Evolutionary conservation across 1,140 invertebrate genomes (phyloP).

Genomic region (Heliconius congener): DNA sequence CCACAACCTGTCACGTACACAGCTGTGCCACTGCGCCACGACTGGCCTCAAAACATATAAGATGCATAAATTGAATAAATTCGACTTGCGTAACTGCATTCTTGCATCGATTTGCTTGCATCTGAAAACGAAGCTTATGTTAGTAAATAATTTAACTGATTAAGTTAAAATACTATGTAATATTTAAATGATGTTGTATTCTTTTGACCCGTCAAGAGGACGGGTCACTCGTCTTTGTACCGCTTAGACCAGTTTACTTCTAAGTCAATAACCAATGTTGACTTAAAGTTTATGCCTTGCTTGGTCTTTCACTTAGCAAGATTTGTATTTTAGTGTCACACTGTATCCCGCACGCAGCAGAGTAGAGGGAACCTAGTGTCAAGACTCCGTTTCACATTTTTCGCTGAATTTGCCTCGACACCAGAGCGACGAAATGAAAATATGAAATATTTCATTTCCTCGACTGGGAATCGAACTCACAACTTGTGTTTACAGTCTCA

Average conservation of each 20-base stretch:
- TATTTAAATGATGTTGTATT: conserved; percentile 19
- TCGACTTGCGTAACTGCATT: conserved; percentile 42
- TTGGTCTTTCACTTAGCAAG: neutral
- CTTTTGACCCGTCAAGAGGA: conserved; percentile 19
- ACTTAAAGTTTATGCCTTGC: neutral
- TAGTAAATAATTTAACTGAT: conserved; percentile 24
- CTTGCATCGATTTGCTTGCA: conserved; percentile 33
- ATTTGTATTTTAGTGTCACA: no score
- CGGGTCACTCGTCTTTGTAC: neutral
- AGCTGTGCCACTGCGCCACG: no score
- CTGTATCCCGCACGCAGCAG: no score
- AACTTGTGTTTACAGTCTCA: no score
- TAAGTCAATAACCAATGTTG: neutral
- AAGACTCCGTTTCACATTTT: no score
- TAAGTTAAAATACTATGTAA: conserved; percentile 22
- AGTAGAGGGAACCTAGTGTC: no score
- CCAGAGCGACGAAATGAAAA: no score
- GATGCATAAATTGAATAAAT: conserved; percentile 35
- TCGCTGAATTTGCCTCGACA: no score
- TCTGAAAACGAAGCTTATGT: conserved; percentile 35
- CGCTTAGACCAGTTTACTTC: conserved; percentile 1
- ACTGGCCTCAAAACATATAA: neutral
- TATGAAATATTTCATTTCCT: no score
- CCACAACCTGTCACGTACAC: no score
- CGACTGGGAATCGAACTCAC: no score